Conservation (phyloP, 35 echinoderm and acorn worm species). For the Heliocidaris erythrogramma region DNA sequence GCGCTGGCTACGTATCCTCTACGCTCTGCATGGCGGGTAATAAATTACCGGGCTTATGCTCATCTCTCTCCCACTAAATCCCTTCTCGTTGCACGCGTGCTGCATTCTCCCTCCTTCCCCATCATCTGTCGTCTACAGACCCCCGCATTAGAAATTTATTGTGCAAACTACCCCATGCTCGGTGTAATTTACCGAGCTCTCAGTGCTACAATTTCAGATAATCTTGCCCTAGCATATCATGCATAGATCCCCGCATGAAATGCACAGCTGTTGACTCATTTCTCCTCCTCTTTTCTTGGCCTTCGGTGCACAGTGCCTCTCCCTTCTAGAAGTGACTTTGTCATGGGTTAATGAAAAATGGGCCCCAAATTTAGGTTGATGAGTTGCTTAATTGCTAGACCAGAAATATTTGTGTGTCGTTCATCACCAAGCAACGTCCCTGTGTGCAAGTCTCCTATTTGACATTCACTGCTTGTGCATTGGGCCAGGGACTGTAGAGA, state of each 20-base stretch:
- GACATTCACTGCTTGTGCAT: background rate
- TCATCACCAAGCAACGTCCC: background rate
- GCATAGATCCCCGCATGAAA: slow-evolving; percentile 16
- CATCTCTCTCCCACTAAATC: slow-evolving; percentile 15
- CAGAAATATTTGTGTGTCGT: background rate
- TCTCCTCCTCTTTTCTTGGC: background rate
- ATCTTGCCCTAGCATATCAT: slow-evolving; percentile 12
- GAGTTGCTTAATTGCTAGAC: background rate
- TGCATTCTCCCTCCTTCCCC: slow-evolving; percentile 20
- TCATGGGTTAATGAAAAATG: background rate
- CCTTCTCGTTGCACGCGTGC: slow-evolving; percentile 34
- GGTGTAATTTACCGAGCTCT: slow-evolving; percentile 31
- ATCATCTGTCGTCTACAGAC: slow-evolving; percentile 13
- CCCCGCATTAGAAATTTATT: slow-evolving; percentile 43
- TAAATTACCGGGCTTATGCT: slow-evolving; percentile 28
- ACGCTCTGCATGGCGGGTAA: slow-evolving; percentile 29
- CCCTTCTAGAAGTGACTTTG: background rate
- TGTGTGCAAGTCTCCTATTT: background rate
- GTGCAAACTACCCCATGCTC: slow-evolving; percentile 30
- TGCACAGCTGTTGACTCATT: slow-evolving; percentile 24
- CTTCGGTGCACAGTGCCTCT: background rate
- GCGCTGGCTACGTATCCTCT: slow-evolving; percentile 18
- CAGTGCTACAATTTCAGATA: slow-evolving; percentile 43
- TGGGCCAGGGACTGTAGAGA: background rate
- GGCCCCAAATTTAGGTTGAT: slow-evolving; percentile 13